A percentile compares a stretch with the other conserved stretches of the same genome.
phyloP scores from a whole-genome alignment of 2,888 invertebrate species.

The Amblyteles armatorius region DNA sequence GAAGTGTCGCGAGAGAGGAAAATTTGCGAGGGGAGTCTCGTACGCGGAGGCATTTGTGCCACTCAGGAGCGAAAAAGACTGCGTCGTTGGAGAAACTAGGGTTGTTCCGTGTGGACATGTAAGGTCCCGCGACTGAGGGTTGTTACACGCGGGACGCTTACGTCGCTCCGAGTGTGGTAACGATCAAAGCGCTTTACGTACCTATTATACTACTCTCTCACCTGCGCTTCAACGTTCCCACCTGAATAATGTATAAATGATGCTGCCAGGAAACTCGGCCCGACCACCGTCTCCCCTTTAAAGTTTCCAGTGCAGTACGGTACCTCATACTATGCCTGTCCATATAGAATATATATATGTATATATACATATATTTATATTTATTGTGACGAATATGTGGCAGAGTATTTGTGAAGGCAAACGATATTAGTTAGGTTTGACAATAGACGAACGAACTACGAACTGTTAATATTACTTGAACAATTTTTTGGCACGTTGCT shows the following conservation, averaged over 20 bases:
- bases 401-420: too few relatives aligned
- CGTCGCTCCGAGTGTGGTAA: constrained; percentile 36
- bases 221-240: constrained; percentile 58
- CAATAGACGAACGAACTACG: too few relatives aligned
- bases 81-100: constrained; percentile 16
- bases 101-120: constrained; percentile 19
- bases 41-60: constrained; percentile 12
- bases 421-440: too few relatives aligned
- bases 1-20: constrained; percentile 15
- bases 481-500: too few relatives aligned
- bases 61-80: constrained; percentile 22
- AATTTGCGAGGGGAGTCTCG: not conserved
- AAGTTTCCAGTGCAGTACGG: constrained; percentile 37
- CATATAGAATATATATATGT: too few relatives aligned
- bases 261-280: constrained; percentile 49
- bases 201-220: constrained; percentile 47
- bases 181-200: constrained; percentile 56
- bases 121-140: constrained; percentile 24
- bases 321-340: constrained; percentile 15
- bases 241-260: constrained; percentile 69
- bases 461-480: too few relatives aligned
- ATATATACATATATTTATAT: too few relatives aligned
- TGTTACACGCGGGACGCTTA: constrained; percentile 23
- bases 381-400: too few relatives aligned
- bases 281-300: constrained; percentile 46